Conservation (phyloP, 2,113 vertebrate genomes). For the Labeo catla region DNA sequence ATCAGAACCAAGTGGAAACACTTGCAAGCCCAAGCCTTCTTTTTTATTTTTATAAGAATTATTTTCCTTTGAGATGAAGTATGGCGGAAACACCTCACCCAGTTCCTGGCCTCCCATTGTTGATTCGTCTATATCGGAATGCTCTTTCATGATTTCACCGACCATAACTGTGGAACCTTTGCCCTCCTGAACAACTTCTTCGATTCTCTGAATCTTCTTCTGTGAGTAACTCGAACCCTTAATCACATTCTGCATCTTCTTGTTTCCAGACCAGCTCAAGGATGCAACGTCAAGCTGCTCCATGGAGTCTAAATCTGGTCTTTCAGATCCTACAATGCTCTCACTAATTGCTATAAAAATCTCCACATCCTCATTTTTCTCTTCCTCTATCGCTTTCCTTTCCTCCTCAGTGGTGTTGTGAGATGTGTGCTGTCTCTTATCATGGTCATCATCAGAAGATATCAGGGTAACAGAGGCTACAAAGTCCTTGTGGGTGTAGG, state of each 20-base stretch:
- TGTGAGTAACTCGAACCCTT: not conserved
- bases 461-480: not conserved
- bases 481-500: not conserved
- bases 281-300: not conserved
- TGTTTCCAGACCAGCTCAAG: not conserved
- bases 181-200: not conserved
- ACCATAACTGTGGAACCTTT: not conserved
- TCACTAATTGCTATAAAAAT: slow-evolving; percentile 4
- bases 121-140: not conserved
- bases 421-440: not conserved
- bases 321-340: not conserved
- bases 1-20: not conserved
- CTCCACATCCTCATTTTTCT: slow-evolving; percentile 27
- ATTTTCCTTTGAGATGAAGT: not conserved
- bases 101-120: not conserved
- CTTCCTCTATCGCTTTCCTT: not conserved
- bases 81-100: not conserved
- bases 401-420: not conserved
- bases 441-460: slow-evolving; percentile 2
- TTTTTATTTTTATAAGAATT: not conserved
- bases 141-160: not conserved
- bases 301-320: not conserved
- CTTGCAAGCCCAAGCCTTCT: not conserved
- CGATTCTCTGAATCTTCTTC: not conserved
- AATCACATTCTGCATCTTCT: not conserved